These are phyloP conservation scores for Sarcophaga bullata DNA, from an alignment of 1,140 invertebrate species.

Conservation along the genomic window DNA sequence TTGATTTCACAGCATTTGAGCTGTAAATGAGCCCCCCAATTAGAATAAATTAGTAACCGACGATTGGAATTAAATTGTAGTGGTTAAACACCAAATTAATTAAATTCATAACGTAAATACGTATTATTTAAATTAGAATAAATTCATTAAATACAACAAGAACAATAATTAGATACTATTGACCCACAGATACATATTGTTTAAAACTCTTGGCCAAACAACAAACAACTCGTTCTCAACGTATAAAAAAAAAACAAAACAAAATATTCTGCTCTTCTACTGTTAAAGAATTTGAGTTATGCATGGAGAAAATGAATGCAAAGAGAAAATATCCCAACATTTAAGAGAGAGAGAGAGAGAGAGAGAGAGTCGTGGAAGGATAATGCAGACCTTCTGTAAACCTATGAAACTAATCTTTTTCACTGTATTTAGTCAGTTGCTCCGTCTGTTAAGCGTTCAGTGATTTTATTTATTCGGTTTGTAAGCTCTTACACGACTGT, in stretches of 20 bases:
- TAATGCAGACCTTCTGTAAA: not conserved
- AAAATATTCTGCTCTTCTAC: not conserved
- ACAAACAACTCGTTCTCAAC: not conserved
- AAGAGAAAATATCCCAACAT: not conserved
- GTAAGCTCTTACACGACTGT: not conserved
- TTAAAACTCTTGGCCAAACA: not conserved
- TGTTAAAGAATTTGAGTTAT: not conserved
- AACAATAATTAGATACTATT: not conserved
- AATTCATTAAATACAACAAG: not conserved
- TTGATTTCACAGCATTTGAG: too few relatives aligned
- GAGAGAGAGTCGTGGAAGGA: not conserved
- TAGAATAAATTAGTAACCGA: too few relatives aligned
- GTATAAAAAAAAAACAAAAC: not conserved
- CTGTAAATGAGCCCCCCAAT: too few relatives aligned
- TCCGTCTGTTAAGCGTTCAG: not conserved
- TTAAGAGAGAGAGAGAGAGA: not conserved
- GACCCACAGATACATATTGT: constrained; percentile 10
- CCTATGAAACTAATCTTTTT: not conserved
- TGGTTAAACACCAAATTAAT: not conserved
- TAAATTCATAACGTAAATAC: not conserved
- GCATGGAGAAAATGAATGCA: not conserved
- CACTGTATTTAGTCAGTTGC: not conserved
- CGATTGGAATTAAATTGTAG: not conserved
- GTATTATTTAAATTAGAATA: constrained; percentile 1
- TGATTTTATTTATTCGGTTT: not conserved